Conservation (phyloP, 2,113 vertebrate genomes). For the Python bivittatus region DNA sequence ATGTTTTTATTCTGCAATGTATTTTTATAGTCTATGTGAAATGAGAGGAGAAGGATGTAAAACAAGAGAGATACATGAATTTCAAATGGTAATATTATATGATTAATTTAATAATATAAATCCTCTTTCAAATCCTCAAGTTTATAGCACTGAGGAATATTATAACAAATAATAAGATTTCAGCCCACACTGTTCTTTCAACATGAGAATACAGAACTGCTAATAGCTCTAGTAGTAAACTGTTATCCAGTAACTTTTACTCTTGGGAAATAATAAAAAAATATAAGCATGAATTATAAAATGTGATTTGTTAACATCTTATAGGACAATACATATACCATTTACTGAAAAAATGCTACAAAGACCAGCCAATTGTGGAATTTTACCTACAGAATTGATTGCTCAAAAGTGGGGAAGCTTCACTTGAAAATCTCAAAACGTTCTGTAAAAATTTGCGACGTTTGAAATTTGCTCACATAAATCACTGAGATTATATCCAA, state of each 20-base stretch:
- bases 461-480: not conserved
- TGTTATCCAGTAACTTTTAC: not conserved
- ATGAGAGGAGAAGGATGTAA: not conserved
- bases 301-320: not conserved
- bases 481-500: not conserved
- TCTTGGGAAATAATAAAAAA: not conserved
- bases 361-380: not conserved
- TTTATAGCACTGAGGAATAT: not conserved
- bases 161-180: not conserved
- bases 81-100: not conserved
- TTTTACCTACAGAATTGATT: not conserved
- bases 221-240: not conserved
- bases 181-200: not conserved
- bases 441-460: not conserved
- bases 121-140: too few species aligned
- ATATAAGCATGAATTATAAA: not conserved
- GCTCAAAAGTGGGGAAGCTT: not conserved
- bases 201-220: not conserved
- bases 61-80: too few species aligned
- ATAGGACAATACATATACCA: not conserved
- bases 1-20: not conserved
- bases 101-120: not conserved
- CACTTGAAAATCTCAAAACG: not conserved
- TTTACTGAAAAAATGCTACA: not conserved
- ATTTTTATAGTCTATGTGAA: not conserved